These are phyloP conservation scores for Macquaria australasica DNA, from an alignment of 2,113 vertebrate species.

Conservation along the genomic window DNA sequence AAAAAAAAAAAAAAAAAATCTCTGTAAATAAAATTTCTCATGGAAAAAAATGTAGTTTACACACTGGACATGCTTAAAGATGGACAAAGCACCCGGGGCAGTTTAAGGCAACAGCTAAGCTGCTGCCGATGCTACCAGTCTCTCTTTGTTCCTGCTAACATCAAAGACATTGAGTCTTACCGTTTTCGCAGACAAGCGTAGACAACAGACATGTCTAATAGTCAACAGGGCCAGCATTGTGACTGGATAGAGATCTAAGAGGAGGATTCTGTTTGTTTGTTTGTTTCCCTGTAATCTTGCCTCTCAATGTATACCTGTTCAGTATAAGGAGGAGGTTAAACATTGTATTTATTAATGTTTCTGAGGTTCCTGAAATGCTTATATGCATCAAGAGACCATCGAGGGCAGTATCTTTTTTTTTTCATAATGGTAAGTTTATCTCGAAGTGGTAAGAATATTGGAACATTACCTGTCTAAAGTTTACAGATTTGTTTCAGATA, in stretches of 20 bases:
- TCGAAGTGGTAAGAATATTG: constrained; percentile 26
- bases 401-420: constrained; percentile 25
- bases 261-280: constrained; percentile 36
- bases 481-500: constrained; percentile 58
- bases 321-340: constrained; percentile 42
- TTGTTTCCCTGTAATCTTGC: constrained; percentile 45
- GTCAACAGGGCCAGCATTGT: constrained; percentile 42
- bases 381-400: constrained; percentile 44
- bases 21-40: constrained; percentile 63
- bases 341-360: constrained; percentile 73
- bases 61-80: constrained; percentile 81
- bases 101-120: constrained; percentile 44
- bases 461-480: constrained; percentile 42
- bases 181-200: constrained; percentile 15
- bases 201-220: constrained; percentile 37
- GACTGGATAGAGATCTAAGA: constrained; percentile 41
- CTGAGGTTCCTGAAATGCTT: constrained; percentile 45
- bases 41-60: constrained; percentile 77
- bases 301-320: constrained; percentile 40
- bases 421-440: constrained; percentile 47
- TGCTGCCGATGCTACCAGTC: constrained; percentile 31
- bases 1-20: constrained; percentile 3
- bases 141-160: constrained; percentile 61
- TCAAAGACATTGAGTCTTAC: constrained; percentile 39
- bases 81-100: constrained; percentile 14